Base-by-base conservation (phyloP, 2,113 vertebrate species). In the Hyperopisus bebe region DNA sequence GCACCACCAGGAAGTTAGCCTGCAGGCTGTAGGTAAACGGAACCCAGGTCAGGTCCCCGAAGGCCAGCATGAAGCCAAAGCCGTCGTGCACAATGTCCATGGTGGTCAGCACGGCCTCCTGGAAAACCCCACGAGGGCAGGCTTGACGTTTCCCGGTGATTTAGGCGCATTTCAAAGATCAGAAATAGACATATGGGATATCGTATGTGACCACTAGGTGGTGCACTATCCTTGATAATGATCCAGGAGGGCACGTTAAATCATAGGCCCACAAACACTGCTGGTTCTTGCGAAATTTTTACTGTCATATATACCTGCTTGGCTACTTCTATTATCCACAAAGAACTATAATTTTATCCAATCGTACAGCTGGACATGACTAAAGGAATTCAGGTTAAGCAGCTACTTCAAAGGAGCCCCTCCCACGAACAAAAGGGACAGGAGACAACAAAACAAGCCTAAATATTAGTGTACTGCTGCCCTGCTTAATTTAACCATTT, bases 61-160 rank as follows among this genome's bases (percentile, higher is more conserved):
- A 98, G 2, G 94, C 97, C 93, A 98, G 89, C 98, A 98, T 98
- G 92, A 98, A 98, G 50, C 98, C 98, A 88, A 98, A 98, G 1
- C 97, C 98, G 0, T 98, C 97, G 0, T 97, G 97, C 5, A 95
- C 96, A 17, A 98, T 98, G 92, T 98, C 98, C 97, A 98, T 98
- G 70, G 98, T 97, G 35, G 97, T 97, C 46, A 98, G 95, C 55
- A 98, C 90, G 0, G 96, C 96, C 90, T 97, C 97, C 98, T 98
- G 94, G 88, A 77, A 85, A 53, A 55, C 87, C 2, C 47, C 2
- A 46, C 35, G 0, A 5, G 19, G 9, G 35, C 53, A 21, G 1
- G 10, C n/a, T 21, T 62, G 31, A 5, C 2, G 35, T 70, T 90
- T 31, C 47, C 11, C 15, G 1, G 80, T 44, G 77, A 84, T 47